Evolutionary conservation across 2,888 invertebrate species (phyloP), one percentile per base, ranked within the genome.

Genomic region (Thumatha senex): DNA sequence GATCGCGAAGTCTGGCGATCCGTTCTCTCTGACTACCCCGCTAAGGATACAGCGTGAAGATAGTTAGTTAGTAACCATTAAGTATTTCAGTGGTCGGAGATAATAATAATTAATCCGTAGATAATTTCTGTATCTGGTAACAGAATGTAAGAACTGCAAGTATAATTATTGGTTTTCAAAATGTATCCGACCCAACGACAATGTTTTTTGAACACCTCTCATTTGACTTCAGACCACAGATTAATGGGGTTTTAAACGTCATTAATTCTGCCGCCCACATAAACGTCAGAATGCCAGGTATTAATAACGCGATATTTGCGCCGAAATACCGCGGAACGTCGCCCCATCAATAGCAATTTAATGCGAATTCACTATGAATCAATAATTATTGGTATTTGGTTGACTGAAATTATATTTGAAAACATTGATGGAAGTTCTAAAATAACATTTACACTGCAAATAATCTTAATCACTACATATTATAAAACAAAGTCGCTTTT

Each of bases 251-350:
- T 62, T 57, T 48, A 46, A 58, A 58, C 41, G 51, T 55, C 67
- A 67, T 67, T 60, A 56, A 64, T 67, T 64, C 56, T 12, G 3
- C n/a, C 33, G 54, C 40, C 62, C 55, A 55, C 40, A 55, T 59
- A 47, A 46, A 56, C 39, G 52, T 54, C 56, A 56, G 18, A 24
- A 15, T 40, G 46, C 13, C 64, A 55, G 58, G 46, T 47, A 51
- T 54, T 56, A 57, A 58, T 54, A 56, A 31, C 43, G 39, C 14
- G 36, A 54, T 56, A 55, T 64, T 67, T 58, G 48, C 51, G 46
- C 40, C 46, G 49, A 54, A 48, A 36, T 51, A 50, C 57, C 50
- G 34, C 52, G 55, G 55, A 52, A 67, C 58, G 43, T 45, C 40
- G 40, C 12, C 40, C 9, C 13, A 9, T n/a, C 52, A 47, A 40